Percentiles rank a stretch among this genome's conserved stretches.
Conservation (phyloP, 1,140 invertebrate species). For the Halictus rubicundus region DNA sequence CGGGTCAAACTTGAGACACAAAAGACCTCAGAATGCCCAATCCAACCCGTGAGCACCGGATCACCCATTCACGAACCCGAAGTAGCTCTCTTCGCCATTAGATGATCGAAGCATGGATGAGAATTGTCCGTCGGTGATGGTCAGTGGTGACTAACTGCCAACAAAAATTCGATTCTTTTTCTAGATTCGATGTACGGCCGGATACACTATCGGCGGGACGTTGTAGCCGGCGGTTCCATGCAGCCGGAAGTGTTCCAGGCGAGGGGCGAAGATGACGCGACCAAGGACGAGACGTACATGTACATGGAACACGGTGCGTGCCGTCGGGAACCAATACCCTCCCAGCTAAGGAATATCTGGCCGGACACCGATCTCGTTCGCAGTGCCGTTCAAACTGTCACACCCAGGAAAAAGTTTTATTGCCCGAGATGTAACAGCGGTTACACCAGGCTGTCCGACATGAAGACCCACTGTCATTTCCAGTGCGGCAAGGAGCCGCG, state of each 20-base stretch:
- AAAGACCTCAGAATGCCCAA: neutral
- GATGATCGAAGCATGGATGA: constrained; percentile 53
- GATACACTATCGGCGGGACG: constrained; percentile 40
- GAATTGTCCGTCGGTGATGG: constrained; percentile 24
- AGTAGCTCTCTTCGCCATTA: constrained; percentile 24
- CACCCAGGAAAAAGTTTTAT: constrained; percentile 64
- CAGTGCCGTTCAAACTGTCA: constrained; percentile 23
- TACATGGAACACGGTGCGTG: constrained; percentile 29
- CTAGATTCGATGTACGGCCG: constrained; percentile 60
- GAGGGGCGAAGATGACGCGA: constrained; percentile 25
- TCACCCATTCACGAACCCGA: neutral
- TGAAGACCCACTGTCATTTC: constrained; percentile 66
- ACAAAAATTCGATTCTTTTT: constrained; percentile 59
- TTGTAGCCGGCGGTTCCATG: constrained; percentile 9
- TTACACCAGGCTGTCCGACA: constrained; percentile 73
- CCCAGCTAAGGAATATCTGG: constrained; percentile 38
- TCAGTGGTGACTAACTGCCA: constrained; percentile 29
- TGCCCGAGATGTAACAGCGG: constrained; percentile 82
- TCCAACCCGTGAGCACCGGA: neutral
- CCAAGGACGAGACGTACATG: constrained; percentile 44
- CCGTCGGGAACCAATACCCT: constrained; percentile 11
- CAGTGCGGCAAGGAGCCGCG: constrained; percentile 89
- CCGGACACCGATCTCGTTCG: constrained; percentile 38
- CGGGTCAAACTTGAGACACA: too few relatives aligned
- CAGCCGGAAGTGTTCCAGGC: constrained; percentile 29